phyloP scores from a whole-genome alignment of 1,140 invertebrate species.

The Drosophila neocordata region DNA sequence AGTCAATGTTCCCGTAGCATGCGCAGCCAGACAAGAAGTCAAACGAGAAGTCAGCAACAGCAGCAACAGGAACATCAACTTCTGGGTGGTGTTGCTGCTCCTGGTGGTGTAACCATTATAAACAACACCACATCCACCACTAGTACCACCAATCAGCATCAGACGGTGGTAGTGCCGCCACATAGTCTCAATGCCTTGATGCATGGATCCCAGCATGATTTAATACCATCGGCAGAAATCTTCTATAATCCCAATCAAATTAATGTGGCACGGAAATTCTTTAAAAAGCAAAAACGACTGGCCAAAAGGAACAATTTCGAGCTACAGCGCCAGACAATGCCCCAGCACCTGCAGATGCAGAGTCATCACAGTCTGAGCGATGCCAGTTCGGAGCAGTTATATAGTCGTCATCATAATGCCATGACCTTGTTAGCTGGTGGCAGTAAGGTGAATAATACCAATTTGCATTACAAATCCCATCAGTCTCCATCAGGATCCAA shows the following conservation, averaged over 20 bases:
- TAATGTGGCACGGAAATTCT: slow-evolving; percentile 95
- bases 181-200: slow-evolving; percentile 85
- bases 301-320: slow-evolving; percentile 90
- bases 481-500: slow-evolving; percentile 26
- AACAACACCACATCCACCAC: slow-evolving; percentile 54
- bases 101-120: slow-evolving; percentile 49
- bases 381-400: slow-evolving; percentile 83
- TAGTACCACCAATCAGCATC: slow-evolving; percentile 56
- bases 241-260: slow-evolving; percentile 97
- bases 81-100: not conserved
- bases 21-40: slow-evolving; percentile 66
- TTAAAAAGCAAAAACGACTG: slow-evolving; percentile 92
- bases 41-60: slow-evolving; percentile 58
- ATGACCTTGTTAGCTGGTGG: slow-evolving; percentile 86
- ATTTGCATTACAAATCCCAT: slow-evolving; percentile 83
- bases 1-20: slow-evolving; percentile 85
- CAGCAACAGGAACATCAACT: slow-evolving; percentile 33
- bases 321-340: slow-evolving; percentile 84
- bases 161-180: slow-evolving; percentile 84
- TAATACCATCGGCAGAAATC: slow-evolving; percentile 86
- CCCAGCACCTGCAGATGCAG: slow-evolving; percentile 83
- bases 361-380: slow-evolving; percentile 83
- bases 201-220: slow-evolving; percentile 73
- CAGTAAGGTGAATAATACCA: slow-evolving; percentile 91
- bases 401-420: slow-evolving; percentile 84